Evolutionary conservation across 2,113 vertebrate species (phyloP), one percentile per base, ranked within the genome.

Genomic region (Carassius gibelio): DNA sequence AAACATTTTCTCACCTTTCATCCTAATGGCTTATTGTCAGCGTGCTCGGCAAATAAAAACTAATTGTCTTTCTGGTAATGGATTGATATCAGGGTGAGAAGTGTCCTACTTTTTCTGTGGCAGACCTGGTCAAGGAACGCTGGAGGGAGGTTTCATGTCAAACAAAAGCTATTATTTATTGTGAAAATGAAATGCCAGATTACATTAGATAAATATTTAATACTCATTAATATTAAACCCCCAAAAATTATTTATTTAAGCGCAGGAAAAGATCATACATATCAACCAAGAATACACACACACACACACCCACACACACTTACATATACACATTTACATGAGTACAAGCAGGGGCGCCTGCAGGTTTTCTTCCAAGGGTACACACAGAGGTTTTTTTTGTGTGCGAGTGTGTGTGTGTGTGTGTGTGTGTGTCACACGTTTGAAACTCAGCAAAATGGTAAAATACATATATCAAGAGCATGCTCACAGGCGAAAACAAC

Each of bases 21-120:
- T 26, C 66, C 83, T 36, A 92, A 90, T 92, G 89, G 89, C 86
- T 82, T 81, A 89, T 87, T 66, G 90, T 92, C 92, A 91, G 87
- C 87, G 89, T 83, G 89, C 84, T 91, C 89, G 87, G 91, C 84
- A 88, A 90, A 84, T 90, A 89, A 92, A 90, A 93, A 91, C 91
- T 88, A 88, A 87, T 57, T 50, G 68, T 80, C 30, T 68, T 83
- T 82, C 81, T 64, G n/a, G 61, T 77, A 88, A 79, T 88, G 80
- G 76, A 82, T 88, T 88, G n/a, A 75, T 55, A 57, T 69, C 57
- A 7, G 75, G 57, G 77, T 84, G 59, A 75, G 71, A 77, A 64
- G 64, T 85, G 62, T 45, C 64, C 83, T 82, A 85, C 55, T 88
- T 85, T 76, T 50, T 85, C 38, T 61, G 14, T 62, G 21, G 34